Evolutionary conservation across 2,113 vertebrate genomes (phyloP).

Genomic region (Upupa epops): DNA sequence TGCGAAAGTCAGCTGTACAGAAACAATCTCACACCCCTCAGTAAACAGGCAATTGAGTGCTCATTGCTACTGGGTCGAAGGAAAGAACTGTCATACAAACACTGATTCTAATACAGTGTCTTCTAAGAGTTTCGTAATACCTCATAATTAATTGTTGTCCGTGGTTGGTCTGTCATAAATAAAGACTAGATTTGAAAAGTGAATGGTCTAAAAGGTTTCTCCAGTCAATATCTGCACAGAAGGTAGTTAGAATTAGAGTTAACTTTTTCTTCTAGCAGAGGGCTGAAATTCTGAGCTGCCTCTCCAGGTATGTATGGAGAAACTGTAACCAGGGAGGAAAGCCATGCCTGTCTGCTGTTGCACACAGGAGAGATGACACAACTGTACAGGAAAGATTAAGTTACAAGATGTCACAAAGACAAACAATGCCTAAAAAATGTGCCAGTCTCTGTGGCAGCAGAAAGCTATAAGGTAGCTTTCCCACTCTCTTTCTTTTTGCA

Average conservation of each 20-base stretch:
- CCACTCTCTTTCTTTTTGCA: background rate
- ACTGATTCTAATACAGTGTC: background rate
- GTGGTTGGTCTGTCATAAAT: background rate
- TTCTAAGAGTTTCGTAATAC: background rate
- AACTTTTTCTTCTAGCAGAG: background rate
- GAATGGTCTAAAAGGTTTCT: background rate
- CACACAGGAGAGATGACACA: background rate
- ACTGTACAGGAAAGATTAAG: background rate
- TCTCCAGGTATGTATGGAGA: background rate
- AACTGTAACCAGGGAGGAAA: background rate
- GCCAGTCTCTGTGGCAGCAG: background rate
- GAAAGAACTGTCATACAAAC: background rate
- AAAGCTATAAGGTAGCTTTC: background rate
- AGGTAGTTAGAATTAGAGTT: background rate
- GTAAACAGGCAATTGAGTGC: background rate
- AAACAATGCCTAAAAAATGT: background rate
- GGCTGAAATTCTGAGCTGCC: background rate
- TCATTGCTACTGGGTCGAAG: background rate
- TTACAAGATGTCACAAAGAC: background rate
- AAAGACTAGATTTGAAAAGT: background rate
- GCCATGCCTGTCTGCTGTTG: background rate
- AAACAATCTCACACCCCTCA: background rate
- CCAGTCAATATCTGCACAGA: background rate
- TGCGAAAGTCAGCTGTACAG: background rate
- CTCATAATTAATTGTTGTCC: background rate